These are phyloP conservation scores for Parapsyche elsis DNA, from an alignment of 1,140 invertebrate species.

Conservation along the genomic window DNA sequence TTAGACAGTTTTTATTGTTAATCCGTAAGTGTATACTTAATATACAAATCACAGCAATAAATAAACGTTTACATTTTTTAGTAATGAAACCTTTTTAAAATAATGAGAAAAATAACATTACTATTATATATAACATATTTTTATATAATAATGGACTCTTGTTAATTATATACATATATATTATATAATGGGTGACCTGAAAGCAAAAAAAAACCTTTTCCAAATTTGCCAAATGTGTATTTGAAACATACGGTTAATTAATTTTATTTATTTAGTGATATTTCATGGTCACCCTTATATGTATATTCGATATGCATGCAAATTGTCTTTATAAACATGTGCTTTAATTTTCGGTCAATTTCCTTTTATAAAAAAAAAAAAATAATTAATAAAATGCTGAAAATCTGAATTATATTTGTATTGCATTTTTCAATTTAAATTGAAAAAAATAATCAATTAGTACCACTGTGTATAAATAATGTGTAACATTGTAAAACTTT, in stretches of 20 bases:
- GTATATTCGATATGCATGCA: not conserved
- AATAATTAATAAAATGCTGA: no score
- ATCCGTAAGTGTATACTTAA: not conserved
- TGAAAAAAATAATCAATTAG: not conserved
- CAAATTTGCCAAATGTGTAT: no score
- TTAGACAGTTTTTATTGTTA: not conserved
- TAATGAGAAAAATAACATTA: no score
- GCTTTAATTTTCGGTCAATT: slow-evolving; percentile 8
- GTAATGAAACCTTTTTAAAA: no score
- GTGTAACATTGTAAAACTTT: not conserved
- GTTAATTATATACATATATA: not conserved
- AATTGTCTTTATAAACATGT: not conserved
- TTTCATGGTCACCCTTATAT: no score
- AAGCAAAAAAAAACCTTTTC: no score
- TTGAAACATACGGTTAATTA: no score
- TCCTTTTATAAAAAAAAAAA: not conserved
- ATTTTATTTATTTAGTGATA: no score
- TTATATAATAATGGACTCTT: not conserved
- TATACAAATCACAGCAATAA: not conserved
- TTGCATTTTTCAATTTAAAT: no score
- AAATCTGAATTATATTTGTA: no score
- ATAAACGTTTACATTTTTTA: not conserved
- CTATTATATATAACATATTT: not conserved
- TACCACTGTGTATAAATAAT: not conserved
- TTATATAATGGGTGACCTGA: not conserved